Evolutionary conservation across 2,113 vertebrate genomes (phyloP), one percentile per base, ranked within the genome.

Genomic region (Corvus hawaiiensis): DNA sequence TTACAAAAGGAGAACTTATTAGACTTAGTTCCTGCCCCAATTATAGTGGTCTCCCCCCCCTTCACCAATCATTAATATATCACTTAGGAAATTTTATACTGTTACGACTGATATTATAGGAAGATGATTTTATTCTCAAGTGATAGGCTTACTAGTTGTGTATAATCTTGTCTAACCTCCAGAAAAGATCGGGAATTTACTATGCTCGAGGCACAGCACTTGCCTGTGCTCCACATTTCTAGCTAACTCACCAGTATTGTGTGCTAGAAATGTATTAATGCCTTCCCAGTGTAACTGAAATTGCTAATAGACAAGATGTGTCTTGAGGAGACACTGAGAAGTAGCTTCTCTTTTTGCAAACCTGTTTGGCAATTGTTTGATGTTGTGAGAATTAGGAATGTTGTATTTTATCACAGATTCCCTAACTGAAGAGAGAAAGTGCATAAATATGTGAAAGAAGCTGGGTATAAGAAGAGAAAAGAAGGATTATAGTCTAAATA

Each of bases 211-310:
- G 37, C n/a, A 16, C 22, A 61, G 17, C 56, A 27, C 11, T 86
- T 54, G 30, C 15, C 46, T 69, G 2, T 55, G 12, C 35, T 56
- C 13, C 30, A 5, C 30, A 14, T 49, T 74, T 74, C 19, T 59
- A 41, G 49, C 1, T 3, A 54, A 26, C 4, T n/a, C 13, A 1
- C 16, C 0, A 4, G 15, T 51, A 41, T 5, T 30, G 27, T 74
- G 17, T 61, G 26, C 56, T 69, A 68, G 35, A 71, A 78, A 75
- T 51, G 3, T 46, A 5, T 46, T 41, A 41, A 79, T 17, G n/a
- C 13, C 15, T 22, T 75, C 67, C 16, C 1, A 2, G 22, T 37
- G 28, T 51, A 30, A 41, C 44, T 71, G 2, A 0, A 9, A 4
- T 46, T 64, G 41, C 61, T 51, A 28, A 68, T 9, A 63, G 39